A percentile compares a stretch with the other conserved stretches of the same genome.
Evolutionary conservation across 2,888 invertebrate genomes (phyloP).

Genomic region (Epsilonema sp.): DNA sequence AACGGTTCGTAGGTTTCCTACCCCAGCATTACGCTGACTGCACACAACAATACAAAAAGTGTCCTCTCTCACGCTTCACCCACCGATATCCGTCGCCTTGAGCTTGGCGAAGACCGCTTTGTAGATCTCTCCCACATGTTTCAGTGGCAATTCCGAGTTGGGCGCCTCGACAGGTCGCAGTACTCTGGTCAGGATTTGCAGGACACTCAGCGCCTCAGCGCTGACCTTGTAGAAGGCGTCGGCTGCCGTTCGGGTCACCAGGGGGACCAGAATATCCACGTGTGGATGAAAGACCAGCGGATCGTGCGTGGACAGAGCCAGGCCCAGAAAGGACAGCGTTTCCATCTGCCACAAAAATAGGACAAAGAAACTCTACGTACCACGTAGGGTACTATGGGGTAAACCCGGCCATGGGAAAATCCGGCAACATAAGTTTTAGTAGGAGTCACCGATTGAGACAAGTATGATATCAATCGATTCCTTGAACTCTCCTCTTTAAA

Average conservation of each 20-base stretch:
- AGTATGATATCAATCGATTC: too few relatives aligned
- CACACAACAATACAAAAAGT: too few relatives aligned
- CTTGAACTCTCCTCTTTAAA: too few relatives aligned
- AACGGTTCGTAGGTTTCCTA: too few relatives aligned
- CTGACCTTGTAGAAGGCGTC: conserved; percentile 97
- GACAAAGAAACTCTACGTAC: too few relatives aligned
- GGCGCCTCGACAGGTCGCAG: conserved; percentile 50
- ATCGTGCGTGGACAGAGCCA: conserved; percentile 55
- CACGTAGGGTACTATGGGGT: too few relatives aligned
- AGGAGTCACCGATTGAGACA: too few relatives aligned
- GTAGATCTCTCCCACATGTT: conserved; percentile 45
- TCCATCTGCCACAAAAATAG: conserved; percentile 51
- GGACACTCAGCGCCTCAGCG: conserved; percentile 74
- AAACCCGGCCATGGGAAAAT: too few relatives aligned
- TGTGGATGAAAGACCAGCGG: conserved; percentile 51
- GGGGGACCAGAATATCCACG: conserved; percentile 28
- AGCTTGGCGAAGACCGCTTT: conserved; percentile 61
- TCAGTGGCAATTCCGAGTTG: background rate
- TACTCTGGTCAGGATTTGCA: conserved; percentile 80
- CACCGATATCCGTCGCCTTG: conserved; percentile 87
- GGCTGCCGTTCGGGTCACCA: conserved; percentile 66
- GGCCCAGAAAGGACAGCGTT: conserved; percentile 71
- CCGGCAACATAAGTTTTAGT: too few relatives aligned
- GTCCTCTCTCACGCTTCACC: too few relatives aligned
- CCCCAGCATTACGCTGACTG: too few relatives aligned